Base-by-base conservation (phyloP, 1,140 invertebrate genomes). In the Drosophila jambulina region DNA sequence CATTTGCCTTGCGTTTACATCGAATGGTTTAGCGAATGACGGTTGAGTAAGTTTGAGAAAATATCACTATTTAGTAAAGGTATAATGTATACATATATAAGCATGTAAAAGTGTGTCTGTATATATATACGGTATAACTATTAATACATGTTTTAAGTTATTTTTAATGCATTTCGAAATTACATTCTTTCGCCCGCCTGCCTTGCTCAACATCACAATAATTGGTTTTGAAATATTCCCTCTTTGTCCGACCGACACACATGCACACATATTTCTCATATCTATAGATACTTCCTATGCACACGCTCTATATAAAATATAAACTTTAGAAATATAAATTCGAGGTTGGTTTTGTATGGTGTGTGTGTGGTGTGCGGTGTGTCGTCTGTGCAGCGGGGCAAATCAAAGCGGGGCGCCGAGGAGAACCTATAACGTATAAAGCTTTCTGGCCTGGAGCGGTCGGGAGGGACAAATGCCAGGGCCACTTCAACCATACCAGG, bases 251-350 rank as follows among this genome's bases (percentile, higher is more conserved):
- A 70, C 65, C 60, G 80, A 67, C 75, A 82, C 75, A 79, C 60
- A 79, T 68, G 40, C 40, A 80, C 53, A 67, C 68, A 84, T 67
- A 74, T 87, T 79, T 57, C 53, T 63, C 68, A 84, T 67, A 74
- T 87, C 76, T 57, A 87, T 74, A 83, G 56, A 78, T 67, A 67
- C 40, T n/a, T 71, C 46, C 32, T 29, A 65, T 67, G 67, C 67
- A 76, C 61, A 77, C 45, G 59, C 62, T 87, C 78, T 87, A 68
- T 85, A 70, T 79, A 79, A 80, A 59, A 72, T 80, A 82, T 87
- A 83, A 75, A 85, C 64, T 80, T 77, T 84, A 60, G 64, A 87
- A 82, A 72, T 72, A 83, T 87, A 87, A 87, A 87, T 87, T 87
- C 84, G 84, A 87, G 84, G 69, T 87, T 87, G 79, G 61, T 82